These are phyloP conservation scores for Ectropis grisescens DNA, from an alignment of 1,140 invertebrate genomes.

Conservation along the genomic window DNA sequence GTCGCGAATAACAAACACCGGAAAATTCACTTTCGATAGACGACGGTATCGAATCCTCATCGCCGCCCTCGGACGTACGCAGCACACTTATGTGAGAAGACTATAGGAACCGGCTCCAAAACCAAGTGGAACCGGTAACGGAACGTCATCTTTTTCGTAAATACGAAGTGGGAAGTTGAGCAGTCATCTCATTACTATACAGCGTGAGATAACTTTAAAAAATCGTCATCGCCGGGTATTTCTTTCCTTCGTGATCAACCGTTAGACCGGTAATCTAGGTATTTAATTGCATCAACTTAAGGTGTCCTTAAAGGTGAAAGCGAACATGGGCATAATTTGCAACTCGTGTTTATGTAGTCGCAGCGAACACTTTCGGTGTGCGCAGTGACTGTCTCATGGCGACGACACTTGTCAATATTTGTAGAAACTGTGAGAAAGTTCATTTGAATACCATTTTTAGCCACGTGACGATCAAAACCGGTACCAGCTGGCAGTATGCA, in stretches of 20 bases:
- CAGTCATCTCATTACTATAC: no score
- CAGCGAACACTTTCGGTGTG: conserved; percentile 14
- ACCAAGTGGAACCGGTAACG: no score
- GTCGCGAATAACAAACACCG: conserved; percentile 55
- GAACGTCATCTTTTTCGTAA: no score
- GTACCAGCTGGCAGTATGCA: no score
- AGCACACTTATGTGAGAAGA: no score
- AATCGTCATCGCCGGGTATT: no score
- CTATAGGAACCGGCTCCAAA: no score
- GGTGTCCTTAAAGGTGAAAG: conserved; percentile 23
- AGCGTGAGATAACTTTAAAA: no score
- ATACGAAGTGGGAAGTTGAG: no score
- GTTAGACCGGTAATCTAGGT: no score
- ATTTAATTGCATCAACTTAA: conserved; percentile 16
- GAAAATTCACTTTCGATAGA: conserved; percentile 59
- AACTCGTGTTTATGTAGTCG: conserved; percentile 10
- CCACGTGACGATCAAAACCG: background rate
- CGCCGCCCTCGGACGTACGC: no score
- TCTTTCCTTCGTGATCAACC: no score
- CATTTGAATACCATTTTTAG: background rate
- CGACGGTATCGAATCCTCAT: conserved; percentile 34
- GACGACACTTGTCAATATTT: conserved; percentile 26
- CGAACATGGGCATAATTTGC: conserved; percentile 10
- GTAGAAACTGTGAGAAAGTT: conserved; percentile 21
- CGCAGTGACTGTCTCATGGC: conserved; percentile 8